Evolutionary conservation across 2,888 invertebrate species (phyloP).

Genomic region (Pseudococcus jackbeardsleyi): DNA sequence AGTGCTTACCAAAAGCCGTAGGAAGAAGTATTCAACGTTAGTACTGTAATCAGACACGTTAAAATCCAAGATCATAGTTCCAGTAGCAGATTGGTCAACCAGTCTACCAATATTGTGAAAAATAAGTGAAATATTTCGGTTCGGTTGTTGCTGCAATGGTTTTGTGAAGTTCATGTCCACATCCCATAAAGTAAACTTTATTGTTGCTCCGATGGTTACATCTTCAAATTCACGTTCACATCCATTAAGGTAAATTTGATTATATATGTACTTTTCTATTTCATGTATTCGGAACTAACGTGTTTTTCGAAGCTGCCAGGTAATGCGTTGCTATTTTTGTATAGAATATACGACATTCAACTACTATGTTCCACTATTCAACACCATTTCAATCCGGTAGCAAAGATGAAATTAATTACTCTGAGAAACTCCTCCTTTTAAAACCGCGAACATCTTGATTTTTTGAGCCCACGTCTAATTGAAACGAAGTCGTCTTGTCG

Average conservation of each 20-base stretch:
- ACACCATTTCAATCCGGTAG: slow-evolving; percentile 30
- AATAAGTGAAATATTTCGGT: no score
- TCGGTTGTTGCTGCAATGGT: neutral
- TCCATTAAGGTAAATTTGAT: neutral
- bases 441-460: slow-evolving; percentile 16
- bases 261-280: neutral
- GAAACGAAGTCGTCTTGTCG: neutral
- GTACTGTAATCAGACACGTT: no score
- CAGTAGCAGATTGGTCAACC: no score
- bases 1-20: no score
- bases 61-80: no score
- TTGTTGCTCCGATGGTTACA: neutral
- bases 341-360: slow-evolving; percentile 6
- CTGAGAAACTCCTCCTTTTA: neutral
- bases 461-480: slow-evolving; percentile 35
- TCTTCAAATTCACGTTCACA: neutral
- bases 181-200: neutral
- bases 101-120: no score
- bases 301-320: neutral
- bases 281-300: neutral
- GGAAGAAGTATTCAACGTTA: no score
- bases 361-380: slow-evolving; percentile 49
- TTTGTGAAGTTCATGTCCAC: neutral
- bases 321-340: slow-evolving; percentile 17
- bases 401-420: slow-evolving; percentile 26